Evolutionary conservation across 2,888 invertebrate genomes (phyloP).

Genomic region (Girardia tigrina): DNA sequence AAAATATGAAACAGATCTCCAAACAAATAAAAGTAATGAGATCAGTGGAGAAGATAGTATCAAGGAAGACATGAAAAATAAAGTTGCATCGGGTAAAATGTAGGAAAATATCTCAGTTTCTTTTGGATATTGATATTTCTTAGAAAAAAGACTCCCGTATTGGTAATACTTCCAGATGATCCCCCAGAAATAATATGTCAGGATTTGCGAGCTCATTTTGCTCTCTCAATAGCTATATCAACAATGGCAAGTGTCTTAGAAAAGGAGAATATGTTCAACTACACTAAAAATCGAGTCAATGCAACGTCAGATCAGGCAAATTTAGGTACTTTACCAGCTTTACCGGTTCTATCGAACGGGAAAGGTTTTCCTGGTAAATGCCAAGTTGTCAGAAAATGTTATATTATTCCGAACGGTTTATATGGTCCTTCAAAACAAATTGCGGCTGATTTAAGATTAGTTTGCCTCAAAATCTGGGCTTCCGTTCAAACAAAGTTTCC

Average conservation of each 20-base stretch:
- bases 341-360: neutral
- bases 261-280: neutral
- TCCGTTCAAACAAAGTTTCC: neutral
- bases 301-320: neutral
- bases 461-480: neutral
- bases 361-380: constrained; percentile 13
- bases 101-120: neutral
- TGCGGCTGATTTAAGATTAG: neutral
- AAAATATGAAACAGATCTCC: neutral
- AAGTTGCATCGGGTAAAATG: neutral
- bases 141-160: neutral
- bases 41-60: neutral
- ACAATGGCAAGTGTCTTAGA: neutral
- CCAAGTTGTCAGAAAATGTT: neutral
- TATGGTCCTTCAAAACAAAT: neutral
- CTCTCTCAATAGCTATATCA: neutral
- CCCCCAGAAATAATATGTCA: neutral
- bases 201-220: neutral
- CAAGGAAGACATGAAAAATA: neutral
- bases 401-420: neutral
- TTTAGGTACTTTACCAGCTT: neutral
- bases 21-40: neutral
- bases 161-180: neutral
- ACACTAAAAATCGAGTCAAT: neutral
- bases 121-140: neutral